Conservation (phyloP, 2,797 vertebrate genomes). For the Lindbergichthys nudifrons region DNA sequence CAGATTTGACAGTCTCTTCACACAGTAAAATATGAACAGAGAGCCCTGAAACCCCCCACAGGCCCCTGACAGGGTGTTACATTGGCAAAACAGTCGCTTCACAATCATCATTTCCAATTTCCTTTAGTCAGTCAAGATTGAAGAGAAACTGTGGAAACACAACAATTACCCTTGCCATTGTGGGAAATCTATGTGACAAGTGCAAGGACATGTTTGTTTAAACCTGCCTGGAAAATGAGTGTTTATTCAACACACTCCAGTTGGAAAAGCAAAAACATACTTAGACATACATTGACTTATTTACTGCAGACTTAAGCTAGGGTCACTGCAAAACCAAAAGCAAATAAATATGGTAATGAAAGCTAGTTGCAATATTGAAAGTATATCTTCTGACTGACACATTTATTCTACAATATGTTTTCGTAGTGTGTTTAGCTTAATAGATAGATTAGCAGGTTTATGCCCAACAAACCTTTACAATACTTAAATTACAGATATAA, state of each 20-base stretch:
- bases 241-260: slow-evolving; percentile 67
- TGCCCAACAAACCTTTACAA: background rate
- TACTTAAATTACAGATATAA: slow-evolving; percentile 33
- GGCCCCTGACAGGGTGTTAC: slow-evolving; percentile 46
- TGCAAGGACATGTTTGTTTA: slow-evolving; percentile 67
- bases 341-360: slow-evolving; percentile 30
- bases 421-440: background rate
- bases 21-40: slow-evolving; percentile 52
- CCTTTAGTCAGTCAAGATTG: slow-evolving; percentile 63
- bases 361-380: slow-evolving; percentile 20
- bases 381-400: background rate
- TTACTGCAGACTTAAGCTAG: slow-evolving; percentile 19
- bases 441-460: background rate
- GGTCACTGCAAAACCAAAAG: slow-evolving; percentile 21
- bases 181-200: slow-evolving; percentile 68
- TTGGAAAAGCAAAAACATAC: slow-evolving; percentile 42
- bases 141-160: slow-evolving; percentile 66
- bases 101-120: slow-evolving; percentile 72
- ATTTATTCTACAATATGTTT: background rate
- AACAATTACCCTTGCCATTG: slow-evolving; percentile 56
- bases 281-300: slow-evolving; percentile 46
- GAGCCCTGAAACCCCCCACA: slow-evolving; percentile 35
- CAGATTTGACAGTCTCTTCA: slow-evolving; percentile 55
- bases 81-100: slow-evolving; percentile 58
- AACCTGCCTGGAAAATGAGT: slow-evolving; percentile 61